Conservation (phyloP, 2,888 invertebrate genomes). For the Drosophila putrida region DNA sequence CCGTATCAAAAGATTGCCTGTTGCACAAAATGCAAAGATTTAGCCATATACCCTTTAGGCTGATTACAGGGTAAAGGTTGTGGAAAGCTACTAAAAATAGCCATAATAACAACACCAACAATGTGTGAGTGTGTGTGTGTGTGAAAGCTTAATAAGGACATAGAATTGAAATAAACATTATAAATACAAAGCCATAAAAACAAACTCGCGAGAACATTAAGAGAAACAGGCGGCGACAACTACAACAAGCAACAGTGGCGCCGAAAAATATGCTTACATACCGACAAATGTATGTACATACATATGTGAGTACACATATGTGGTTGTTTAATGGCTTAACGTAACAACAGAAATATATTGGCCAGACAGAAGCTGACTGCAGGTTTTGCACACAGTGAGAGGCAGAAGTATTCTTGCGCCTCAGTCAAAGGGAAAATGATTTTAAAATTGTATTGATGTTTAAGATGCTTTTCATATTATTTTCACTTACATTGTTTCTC, state of each 20-base stretch:
- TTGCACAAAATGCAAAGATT: conserved; percentile 2
- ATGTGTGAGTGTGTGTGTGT: conserved; percentile 22
- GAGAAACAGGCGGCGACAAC: conserved; percentile 32
- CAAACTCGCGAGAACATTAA: conserved; percentile 55
- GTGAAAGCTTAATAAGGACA: conserved; percentile 70
- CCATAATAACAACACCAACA: conserved; percentile 21
- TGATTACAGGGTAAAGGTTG: conserved; percentile 20
- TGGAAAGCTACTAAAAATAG: conserved; percentile 23
- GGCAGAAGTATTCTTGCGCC: conserved; percentile 20
- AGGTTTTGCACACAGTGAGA: conserved; percentile 20
- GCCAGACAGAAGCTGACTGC: not conserved
- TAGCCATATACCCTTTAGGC: not conserved
- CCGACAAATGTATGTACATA: too few relatives aligned
- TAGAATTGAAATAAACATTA: conserved; percentile 79
- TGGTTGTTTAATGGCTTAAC: not conserved
- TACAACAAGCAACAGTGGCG: conserved; percentile 43
- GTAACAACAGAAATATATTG: not conserved
- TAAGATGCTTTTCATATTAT: too few relatives aligned
- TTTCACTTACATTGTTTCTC: too few relatives aligned
- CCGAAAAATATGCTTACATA: conserved; percentile 39
- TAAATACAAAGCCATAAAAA: conserved; percentile 78
- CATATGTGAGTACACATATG: not conserved
- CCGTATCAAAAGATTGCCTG: not conserved
- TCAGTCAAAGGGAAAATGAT: not conserved
- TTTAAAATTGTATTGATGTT: too few relatives aligned